Conservation (phyloP, 2,113 vertebrate genomes). For the Pleuronectes platessa region DNA sequence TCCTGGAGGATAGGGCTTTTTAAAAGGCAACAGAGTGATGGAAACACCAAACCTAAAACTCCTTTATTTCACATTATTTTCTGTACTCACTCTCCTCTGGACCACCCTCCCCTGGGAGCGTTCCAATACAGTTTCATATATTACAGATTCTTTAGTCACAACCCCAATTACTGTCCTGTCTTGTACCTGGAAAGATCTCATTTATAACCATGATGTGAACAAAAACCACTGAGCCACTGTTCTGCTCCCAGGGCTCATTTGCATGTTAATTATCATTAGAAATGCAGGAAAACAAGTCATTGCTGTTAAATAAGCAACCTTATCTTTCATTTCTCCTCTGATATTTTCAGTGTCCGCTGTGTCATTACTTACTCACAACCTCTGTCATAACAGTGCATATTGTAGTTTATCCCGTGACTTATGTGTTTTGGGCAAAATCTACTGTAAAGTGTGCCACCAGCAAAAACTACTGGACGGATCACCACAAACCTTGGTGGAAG, state of each 20-base stretch:
- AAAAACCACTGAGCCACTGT: constrained; percentile 80
- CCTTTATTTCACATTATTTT: not conserved
- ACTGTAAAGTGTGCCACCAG: not conserved
- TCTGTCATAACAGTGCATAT: not conserved
- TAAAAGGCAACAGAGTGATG: not conserved
- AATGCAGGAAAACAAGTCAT: constrained; percentile 85
- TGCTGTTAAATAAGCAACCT: constrained; percentile 89
- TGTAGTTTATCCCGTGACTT: not conserved
- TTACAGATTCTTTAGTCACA: constrained; percentile 44
- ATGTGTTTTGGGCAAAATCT: not conserved
- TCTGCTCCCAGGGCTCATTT: constrained; percentile 89
- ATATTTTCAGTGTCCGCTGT: not conserved
- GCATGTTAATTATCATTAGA: constrained; percentile 96
- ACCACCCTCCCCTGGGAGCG: not conserved
- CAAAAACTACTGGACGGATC: too few relatives aligned
- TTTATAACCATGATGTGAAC: constrained; percentile 89
- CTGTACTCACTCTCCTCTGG: not conserved
- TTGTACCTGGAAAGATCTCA: constrained; percentile 85
- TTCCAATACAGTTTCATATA: not conserved
- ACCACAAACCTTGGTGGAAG: too few relatives aligned
- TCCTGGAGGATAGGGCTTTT: constrained; percentile 20
- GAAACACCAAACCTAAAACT: not conserved
- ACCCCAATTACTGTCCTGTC: constrained; percentile 89
- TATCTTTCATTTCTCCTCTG: constrained; percentile 84
- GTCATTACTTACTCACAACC: not conserved